A percentile compares a stretch with the other conserved stretches of the same genome.
phyloP scores from a whole-genome alignment of 2,888 invertebrate species.

The Drosophila barbarae region DNA sequence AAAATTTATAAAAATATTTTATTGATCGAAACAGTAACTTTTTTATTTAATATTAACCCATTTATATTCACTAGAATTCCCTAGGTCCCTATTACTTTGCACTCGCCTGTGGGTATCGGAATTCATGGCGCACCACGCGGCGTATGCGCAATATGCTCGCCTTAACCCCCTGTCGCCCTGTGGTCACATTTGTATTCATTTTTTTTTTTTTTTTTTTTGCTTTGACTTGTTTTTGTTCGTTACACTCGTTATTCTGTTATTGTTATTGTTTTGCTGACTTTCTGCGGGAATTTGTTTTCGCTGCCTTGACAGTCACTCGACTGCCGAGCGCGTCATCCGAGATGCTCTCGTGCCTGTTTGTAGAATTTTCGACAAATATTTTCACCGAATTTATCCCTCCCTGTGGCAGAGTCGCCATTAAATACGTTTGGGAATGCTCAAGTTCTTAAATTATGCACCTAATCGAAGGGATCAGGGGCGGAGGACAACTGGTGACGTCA shows the following conservation, averaged over 20 bases:
- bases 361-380: slow-evolving; percentile 44
- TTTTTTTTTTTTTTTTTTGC: slow-evolving; percentile 3
- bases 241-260: slow-evolving; percentile 47
- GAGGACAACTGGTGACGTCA: slow-evolving; percentile 27
- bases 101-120: slow-evolving; percentile 2
- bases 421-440: background rate
- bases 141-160: slow-evolving; percentile 59
- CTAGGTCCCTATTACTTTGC: background rate
- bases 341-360: slow-evolving; percentile 8
- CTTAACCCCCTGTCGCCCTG: slow-evolving; percentile 12
- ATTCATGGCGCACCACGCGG: slow-evolving; percentile 28
- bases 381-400: slow-evolving; percentile 3
- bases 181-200: slow-evolving; percentile 4
- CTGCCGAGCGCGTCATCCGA: slow-evolving; percentile 34
- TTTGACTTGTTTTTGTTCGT: slow-evolving; percentile 31
- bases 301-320: slow-evolving; percentile 55
- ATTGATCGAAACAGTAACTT: too few species aligned
- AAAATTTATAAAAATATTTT: too few species aligned
- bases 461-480: slow-evolving; percentile 15
- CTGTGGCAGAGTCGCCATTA: background rate
- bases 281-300: slow-evolving; percentile 41
- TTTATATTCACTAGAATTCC: too few species aligned
- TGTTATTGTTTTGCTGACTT: slow-evolving; percentile 40
- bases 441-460: slow-evolving; percentile 17
- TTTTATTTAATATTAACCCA: too few species aligned